Evolutionary conservation across 2,888 invertebrate species (phyloP), one percentile per base, ranked within the genome.

Genomic region (Heliconius sara): DNA sequence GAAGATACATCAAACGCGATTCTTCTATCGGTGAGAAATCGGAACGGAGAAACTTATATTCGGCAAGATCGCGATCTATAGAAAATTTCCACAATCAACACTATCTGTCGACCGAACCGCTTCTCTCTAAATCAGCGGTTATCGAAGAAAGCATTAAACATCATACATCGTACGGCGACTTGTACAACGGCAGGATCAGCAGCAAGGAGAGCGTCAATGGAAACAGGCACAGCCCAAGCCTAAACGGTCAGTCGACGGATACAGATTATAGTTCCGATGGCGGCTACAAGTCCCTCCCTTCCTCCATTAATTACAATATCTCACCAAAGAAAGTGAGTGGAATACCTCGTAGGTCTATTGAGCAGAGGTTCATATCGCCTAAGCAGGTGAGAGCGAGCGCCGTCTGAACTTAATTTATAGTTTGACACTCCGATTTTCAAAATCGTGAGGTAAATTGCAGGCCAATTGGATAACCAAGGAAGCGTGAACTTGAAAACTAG

Each of bases 261-360:
- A 95, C 95, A 0, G 95, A 95, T 84, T 95, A 95, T 84, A 95
- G 95, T 81, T 95, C 95, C 6, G 95, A 95, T 85, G 95, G 95
- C 3, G 95, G 95, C 2, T 95, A 95, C 88, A 95, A 95, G 83
- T 95, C 95, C 1, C 87, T 95, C n/a, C 95, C 95, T 16, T 95
- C 95, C 2, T 94, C 94, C 19, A 95, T 95, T 77, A 95, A 94
- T 86, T 93, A 91, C 84, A 93, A 89, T 82, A 84, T 84, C 77
- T 92, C 95, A 60, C 92, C 95, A 5, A 94, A 93, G 83, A 95
- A 93, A 86, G 90, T 93, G 77, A 95, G 95, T 85, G 95, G 95
- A 57, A 95, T 95, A 81, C 95, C 95, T 19, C 87, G 95, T 83
- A 89, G 95, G 85, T 95, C 95, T 39, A 89, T 94, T 80, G 95